phyloP scores from a whole-genome alignment of 2,797 vertebrate species.

The Xiphophorus birchmanni region DNA sequence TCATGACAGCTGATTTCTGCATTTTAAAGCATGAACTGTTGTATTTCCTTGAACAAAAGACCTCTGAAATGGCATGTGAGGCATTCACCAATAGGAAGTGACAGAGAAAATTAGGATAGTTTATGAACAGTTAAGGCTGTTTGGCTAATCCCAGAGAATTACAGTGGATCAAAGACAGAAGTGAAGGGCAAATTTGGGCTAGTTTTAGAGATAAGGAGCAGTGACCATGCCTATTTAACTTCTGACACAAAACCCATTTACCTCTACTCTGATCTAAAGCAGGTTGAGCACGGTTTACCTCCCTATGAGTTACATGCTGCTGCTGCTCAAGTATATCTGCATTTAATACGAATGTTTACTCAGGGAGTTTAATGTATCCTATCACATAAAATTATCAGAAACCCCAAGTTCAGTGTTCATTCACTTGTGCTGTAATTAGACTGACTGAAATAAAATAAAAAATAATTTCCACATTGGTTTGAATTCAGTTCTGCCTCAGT shows the following conservation, averaged over 20 bases:
- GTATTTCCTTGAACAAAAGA: background rate
- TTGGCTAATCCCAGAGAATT: background rate
- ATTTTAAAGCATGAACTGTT: background rate
- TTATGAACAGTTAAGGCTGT: background rate
- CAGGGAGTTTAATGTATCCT: background rate
- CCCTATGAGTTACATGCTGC: background rate
- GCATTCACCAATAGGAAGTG: background rate
- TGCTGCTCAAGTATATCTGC: background rate
- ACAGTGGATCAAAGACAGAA: background rate
- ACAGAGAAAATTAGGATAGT: background rate
- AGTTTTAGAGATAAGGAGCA: background rate
- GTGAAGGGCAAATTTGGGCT: background rate
- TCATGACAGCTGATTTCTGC: background rate
- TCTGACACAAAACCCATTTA: background rate
- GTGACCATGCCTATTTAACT: background rate
- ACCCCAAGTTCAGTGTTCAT: background rate
- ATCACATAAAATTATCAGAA: no score
- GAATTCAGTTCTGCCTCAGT: background rate
- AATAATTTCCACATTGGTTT: background rate
- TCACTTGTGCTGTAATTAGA: background rate
- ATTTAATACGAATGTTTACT: background rate
- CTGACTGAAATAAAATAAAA: background rate
- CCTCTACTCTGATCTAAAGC: background rate
- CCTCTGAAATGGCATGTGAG: background rate
- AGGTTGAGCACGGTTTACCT: background rate